Evolutionary conservation across 2,888 invertebrate species (phyloP).

Genomic region (Laothoe populi): DNA sequence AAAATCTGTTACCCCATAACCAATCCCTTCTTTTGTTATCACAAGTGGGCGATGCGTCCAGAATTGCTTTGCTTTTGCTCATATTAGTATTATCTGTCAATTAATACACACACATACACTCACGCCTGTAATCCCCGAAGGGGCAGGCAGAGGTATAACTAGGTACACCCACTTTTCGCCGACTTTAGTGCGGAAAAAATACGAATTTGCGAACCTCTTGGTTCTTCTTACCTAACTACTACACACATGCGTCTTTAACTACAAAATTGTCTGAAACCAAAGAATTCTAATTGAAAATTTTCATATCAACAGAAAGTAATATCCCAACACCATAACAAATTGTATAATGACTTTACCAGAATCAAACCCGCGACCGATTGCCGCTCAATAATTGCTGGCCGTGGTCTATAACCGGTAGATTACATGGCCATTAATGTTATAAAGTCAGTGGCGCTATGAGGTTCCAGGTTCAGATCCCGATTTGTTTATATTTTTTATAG

Average conservation of each 20-base stretch:
- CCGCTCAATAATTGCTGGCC: conserved; percentile 31
- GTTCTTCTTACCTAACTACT: not conserved
- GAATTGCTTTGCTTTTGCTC: too few relatives aligned
- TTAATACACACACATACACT: too few relatives aligned
- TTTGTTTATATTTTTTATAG: too few relatives aligned
- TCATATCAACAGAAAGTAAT: conserved; percentile 3
- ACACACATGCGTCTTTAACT: not conserved
- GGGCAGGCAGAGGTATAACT: too few relatives aligned
- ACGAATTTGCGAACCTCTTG: too few relatives aligned
- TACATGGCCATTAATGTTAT: conserved; percentile 9
- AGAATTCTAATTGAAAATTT: not conserved
- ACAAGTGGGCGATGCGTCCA: too few relatives aligned
- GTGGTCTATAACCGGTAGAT: not conserved
- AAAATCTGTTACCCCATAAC: too few relatives aligned
- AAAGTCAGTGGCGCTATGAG: not conserved
- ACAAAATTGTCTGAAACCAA: not conserved
- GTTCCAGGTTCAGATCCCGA: conserved; percentile 5
- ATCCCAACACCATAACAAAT: conserved; percentile 41
- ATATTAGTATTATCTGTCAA: too few relatives aligned
- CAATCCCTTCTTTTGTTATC: too few relatives aligned
- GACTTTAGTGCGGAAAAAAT: too few relatives aligned
- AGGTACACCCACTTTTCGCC: too few relatives aligned
- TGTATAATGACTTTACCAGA: conserved; percentile 49
- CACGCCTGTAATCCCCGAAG: too few relatives aligned
- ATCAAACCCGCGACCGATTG: conserved; percentile 32